phyloP scores from a whole-genome alignment of 2,797 vertebrate species.

The Rhodeus uyekii region DNA sequence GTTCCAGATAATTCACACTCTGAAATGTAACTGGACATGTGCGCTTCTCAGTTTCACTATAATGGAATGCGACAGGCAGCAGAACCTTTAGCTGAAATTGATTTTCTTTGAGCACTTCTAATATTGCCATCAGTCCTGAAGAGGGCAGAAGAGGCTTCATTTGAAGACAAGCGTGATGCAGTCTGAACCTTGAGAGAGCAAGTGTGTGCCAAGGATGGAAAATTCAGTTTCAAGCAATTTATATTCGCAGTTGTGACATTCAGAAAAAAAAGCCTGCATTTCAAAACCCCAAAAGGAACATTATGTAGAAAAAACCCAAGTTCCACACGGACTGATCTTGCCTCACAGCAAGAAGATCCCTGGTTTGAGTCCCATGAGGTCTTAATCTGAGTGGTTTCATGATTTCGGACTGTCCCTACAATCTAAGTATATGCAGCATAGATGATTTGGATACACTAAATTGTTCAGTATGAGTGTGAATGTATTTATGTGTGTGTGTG shows the following conservation, averaged over 20 bases:
- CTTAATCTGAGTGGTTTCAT: background rate
- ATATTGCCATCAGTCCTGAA: constrained; percentile 82
- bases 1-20: background rate
- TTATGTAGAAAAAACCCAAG: background rate
- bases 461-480: no score
- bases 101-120: constrained; percentile 52
- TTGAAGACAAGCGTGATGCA: constrained; percentile 33
- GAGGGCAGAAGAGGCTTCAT: constrained; percentile 73
- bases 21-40: constrained; percentile 1
- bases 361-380: background rate
- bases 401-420: background rate
- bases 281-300: constrained; percentile 14
- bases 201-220: constrained; percentile 16
- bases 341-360: background rate
- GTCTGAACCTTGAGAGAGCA: background rate
- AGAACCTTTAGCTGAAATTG: constrained; percentile 5
- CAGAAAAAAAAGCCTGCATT: constrained; percentile 1
- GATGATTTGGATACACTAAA: background rate
- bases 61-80: constrained; percentile 10
- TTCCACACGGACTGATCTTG: background rate
- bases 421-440: background rate
- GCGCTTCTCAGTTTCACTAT: background rate
- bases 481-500: background rate
- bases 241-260: constrained; percentile 8
- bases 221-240: background rate